phyloP scores from a whole-genome alignment of 1,140 invertebrate species.

The Calephelis virginiensis region DNA sequence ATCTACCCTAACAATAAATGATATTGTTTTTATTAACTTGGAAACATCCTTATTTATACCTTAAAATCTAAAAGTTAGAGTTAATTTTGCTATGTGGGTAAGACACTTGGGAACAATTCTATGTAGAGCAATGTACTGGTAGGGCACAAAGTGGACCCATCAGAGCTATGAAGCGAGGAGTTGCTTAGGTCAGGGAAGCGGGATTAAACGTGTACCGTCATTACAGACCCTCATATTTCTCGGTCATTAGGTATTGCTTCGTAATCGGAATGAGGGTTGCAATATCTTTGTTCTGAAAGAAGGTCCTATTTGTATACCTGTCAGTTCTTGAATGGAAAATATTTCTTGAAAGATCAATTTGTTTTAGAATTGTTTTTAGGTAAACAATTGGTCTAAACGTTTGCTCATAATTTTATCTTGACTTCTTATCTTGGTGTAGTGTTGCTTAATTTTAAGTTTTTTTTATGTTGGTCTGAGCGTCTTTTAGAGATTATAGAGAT shows the following conservation, averaged over 20 bases:
- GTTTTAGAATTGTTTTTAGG: no score
- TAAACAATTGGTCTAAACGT: no score
- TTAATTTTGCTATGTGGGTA: background rate
- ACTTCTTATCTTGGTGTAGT: no score
- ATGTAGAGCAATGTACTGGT: background rate
- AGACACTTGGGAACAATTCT: constrained; percentile 4
- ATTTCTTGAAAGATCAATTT: no score
- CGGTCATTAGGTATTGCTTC: constrained; percentile 28
- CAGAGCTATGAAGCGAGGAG: constrained; percentile 9
- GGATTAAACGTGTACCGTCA: constrained; percentile 20
- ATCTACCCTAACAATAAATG: background rate
- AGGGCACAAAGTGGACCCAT: constrained; percentile 4
- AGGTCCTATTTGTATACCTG: background rate
- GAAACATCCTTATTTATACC: background rate
- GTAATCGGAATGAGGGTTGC: constrained; percentile 21
- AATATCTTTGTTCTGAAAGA: constrained; percentile 17
- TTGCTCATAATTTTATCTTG: no score
- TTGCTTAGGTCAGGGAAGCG: constrained; percentile 24
- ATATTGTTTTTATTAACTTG: constrained; percentile 8
- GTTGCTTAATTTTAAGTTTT: no score
- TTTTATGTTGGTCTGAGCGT: no score
- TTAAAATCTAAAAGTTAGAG: background rate
- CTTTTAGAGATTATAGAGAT: no score
- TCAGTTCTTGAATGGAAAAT: constrained; percentile 15
- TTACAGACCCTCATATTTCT: constrained; percentile 28